Evolutionary conservation across 1,140 invertebrate genomes (phyloP), one percentile per base, ranked within the genome.

Genomic region (Leptopilina boulardi): DNA sequence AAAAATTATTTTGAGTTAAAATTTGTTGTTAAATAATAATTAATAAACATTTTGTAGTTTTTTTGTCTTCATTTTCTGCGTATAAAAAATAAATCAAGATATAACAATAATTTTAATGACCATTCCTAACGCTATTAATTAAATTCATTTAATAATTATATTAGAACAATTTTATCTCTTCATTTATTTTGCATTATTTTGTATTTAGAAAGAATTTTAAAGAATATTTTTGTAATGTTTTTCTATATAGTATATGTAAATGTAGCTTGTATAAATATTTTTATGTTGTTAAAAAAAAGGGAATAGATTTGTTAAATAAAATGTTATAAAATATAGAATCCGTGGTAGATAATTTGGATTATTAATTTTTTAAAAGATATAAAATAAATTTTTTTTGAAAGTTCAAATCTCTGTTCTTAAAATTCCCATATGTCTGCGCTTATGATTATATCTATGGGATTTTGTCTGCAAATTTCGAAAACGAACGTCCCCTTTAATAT

Each of bases 181-280:
- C 15, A 51, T 51, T 51, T 18, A 18, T 51, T 51, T n/a, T 18
- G n/a, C 3, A 51, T 51, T 51, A 51, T 51, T 51, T 51, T 4
- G 3, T 41, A 41, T 41, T 15, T 59, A 59, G 18, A 10, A 30
- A 30, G 26, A 30, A 30, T 66, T n/a, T 26, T 66, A 66, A 30
- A 30, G 23, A 66, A 41, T 71, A 47, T 47, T 73, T 73, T 73
- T 54, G 19, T 73, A 73, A 26, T 73, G 21, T 42, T 73, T 54
- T 42, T 10, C 38, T n/a, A n/a, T n/a, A n/a, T n/a, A n/a, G n/a
- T 41, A 8, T 71, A 23, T 18, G 34, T 71, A 19, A 73, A 73
- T 5, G 10, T 30, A 66, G 56, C 23, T 66, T 30, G 3, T 66
- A 66, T 30, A 66, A 66, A 30, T 66, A 66, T 18, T 66, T 66